Conservation (phyloP, 2,113 vertebrate species). For the Megatriorchis doriae region DNA sequence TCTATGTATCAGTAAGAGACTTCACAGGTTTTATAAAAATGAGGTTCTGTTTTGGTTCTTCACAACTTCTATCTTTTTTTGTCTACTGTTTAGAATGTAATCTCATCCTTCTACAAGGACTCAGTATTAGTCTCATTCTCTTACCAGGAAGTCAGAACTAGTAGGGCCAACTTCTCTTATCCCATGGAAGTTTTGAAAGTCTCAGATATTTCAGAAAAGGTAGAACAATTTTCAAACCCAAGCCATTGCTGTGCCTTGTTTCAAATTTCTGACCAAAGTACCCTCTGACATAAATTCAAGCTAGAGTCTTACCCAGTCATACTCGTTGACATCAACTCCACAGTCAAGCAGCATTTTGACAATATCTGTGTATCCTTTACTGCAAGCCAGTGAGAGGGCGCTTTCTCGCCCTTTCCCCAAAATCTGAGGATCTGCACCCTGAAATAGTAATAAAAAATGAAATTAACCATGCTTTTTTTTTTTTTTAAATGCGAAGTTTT, state of each 20-base stretch:
- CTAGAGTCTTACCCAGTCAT: conserved; percentile 88
- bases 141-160: neutral
- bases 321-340: conserved; percentile 97
- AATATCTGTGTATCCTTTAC: conserved; percentile 97
- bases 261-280: neutral
- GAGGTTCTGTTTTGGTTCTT: neutral
- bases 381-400: conserved; percentile 92
- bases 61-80: neutral
- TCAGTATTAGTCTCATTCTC: neutral
- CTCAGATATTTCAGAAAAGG: neutral
- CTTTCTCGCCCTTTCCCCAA: conserved; percentile 95
- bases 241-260: neutral
- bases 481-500: neutral
- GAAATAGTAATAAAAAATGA: neutral
- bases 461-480: neutral
- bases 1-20: neutral
- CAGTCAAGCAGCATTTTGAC: conserved; percentile 97
- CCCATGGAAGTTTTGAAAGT: neutral
- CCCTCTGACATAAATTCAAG: neutral
- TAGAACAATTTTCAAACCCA: neutral
- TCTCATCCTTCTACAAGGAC: neutral
- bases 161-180: neutral
- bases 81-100: neutral
- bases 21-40: neutral
- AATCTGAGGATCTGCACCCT: conserved; percentile 94